Conservation (phyloP, 2,888 invertebrate species). For the Drosophila mimetica region DNA sequence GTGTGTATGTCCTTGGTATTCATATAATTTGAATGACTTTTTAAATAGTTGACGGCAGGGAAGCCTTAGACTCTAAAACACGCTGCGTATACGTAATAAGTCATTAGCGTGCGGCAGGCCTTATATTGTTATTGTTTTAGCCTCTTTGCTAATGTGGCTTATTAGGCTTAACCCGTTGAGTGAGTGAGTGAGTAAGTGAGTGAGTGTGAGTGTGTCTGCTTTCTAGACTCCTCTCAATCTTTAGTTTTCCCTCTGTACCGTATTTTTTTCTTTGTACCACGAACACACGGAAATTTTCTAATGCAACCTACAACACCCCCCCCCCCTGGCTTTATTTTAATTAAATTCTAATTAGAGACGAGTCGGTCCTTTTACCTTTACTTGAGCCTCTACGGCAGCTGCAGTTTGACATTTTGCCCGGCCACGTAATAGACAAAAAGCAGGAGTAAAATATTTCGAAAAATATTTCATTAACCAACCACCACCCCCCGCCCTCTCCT, state of each 20-base stretch:
- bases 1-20: constrained; percentile 56
- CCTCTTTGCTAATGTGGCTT: constrained; percentile 77
- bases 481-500: too few relatives aligned
- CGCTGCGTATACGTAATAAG: constrained; percentile 67
- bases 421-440: constrained; percentile 70
- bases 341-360: constrained; percentile 83
- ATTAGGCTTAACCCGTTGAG: constrained; percentile 66
- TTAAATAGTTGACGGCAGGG: constrained; percentile 79
- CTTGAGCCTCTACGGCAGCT: constrained; percentile 31
- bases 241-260: constrained; percentile 14
- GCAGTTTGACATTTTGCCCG: constrained; percentile 78
- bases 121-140: constrained; percentile 40
- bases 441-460: constrained; percentile 72
- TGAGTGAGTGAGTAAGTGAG: too few relatives aligned
- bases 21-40: constrained; percentile 82
- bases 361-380: constrained; percentile 51
- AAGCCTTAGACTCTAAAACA: constrained; percentile 11
- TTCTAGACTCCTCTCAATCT: constrained; percentile 4
- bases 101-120: constrained; percentile 70
- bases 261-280: background rate
- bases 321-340: constrained; percentile 72
- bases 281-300: constrained; percentile 15
- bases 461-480: constrained; percentile 71
- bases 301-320: constrained; percentile 27
- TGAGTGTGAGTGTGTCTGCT: background rate